Percentiles rank a stretch among this genome's conserved stretches.
Evolutionary conservation across 2,797 vertebrate genomes (phyloP).

Genomic region (Echeneis naucrates): DNA sequence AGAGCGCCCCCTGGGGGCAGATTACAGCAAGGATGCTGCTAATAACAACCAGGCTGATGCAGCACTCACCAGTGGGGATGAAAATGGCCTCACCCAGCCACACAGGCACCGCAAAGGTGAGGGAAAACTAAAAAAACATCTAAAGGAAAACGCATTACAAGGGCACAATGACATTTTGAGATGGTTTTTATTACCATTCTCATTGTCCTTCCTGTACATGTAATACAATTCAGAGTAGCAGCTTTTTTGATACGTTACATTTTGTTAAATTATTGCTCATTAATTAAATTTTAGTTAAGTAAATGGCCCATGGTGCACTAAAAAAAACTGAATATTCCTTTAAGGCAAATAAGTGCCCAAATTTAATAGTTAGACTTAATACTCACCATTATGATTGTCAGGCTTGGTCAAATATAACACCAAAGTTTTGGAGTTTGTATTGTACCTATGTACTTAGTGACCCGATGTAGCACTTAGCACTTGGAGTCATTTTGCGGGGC

Average conservation of each 20-base stretch:
- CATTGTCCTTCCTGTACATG: background rate
- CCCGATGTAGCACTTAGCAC: no score
- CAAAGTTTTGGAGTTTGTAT: no score
- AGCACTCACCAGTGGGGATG: constrained; percentile 96
- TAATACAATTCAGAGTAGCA: background rate
- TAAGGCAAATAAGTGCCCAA: background rate
- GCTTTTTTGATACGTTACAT: no score
- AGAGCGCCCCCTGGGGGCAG: constrained; percentile 93
- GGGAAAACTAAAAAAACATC: constrained; percentile 17
- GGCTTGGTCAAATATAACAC: no score
- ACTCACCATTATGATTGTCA: no score
- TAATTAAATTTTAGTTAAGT: no score
- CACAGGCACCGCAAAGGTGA: constrained; percentile 96
- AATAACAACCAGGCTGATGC: constrained; percentile 95
- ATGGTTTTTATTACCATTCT: background rate
- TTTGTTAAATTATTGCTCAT: background rate
- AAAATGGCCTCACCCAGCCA: constrained; percentile 90
- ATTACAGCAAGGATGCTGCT: constrained; percentile 93
- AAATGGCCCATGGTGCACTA: no score
- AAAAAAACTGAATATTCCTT: background rate
- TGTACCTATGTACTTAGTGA: no score
- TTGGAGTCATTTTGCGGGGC: no score
- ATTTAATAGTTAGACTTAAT: background rate
- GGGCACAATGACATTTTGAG: background rate
- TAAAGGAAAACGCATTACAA: background rate